A percentile compares a stretch with the other conserved stretches of the same genome.
phyloP scores from a whole-genome alignment of 1,140 invertebrate species.

The Nasonia longicornis region DNA sequence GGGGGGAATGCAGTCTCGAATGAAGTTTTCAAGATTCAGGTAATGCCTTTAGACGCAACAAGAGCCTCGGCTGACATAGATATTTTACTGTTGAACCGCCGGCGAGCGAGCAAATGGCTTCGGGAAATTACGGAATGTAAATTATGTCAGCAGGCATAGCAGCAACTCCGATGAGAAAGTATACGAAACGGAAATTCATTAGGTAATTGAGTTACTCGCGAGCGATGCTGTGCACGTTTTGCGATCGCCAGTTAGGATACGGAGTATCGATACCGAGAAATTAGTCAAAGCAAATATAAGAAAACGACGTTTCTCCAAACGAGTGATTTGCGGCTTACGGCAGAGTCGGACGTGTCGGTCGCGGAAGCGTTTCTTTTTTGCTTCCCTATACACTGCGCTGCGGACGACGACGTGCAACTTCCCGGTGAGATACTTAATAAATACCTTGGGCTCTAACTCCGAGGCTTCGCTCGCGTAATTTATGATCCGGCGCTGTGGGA shows the following conservation, averaged over 20 bases:
- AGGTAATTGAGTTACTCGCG: neutral
- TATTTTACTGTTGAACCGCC: neutral
- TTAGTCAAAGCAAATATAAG: too few species aligned
- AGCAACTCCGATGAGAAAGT: neutral
- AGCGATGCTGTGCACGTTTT: neutral
- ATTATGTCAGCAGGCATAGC: neutral
- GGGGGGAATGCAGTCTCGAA: neutral
- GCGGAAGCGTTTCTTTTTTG: neutral
- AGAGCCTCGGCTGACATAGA: neutral
- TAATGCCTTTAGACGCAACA: neutral
- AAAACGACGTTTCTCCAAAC: too few species aligned
- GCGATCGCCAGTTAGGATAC: too few species aligned
- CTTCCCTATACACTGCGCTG: neutral
- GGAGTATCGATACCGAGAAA: too few species aligned
- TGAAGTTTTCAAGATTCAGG: neutral
- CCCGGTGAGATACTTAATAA: neutral
- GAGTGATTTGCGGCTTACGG: too few species aligned
- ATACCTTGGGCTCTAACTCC: neutral
- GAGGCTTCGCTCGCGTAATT: neutral
- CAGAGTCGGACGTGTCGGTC: neutral
- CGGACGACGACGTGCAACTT: neutral
- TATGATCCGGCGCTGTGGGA: neutral
- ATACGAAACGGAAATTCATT: neutral
- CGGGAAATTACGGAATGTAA: neutral
- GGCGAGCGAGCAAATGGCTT: neutral